Evolutionary conservation across 2,888 invertebrate genomes (phyloP), one percentile per base, ranked within the genome.

Genomic region (Cephus runcator): DNA sequence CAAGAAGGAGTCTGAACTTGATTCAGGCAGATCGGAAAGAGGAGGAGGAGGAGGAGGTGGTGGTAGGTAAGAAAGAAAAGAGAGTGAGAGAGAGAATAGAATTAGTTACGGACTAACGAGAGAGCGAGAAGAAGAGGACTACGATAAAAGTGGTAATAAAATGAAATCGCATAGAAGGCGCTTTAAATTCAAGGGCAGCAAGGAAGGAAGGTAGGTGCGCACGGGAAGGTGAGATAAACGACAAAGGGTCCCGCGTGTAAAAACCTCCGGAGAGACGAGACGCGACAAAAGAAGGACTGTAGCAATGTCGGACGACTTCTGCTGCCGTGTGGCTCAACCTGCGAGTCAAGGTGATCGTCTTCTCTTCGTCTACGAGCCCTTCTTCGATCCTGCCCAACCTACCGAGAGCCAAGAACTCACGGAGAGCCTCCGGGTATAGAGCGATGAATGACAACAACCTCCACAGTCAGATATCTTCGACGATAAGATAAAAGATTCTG

Each of bases 141-240:
- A 80, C 76, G 78, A 76, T 79, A 77, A 75, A 81, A 79, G 81
- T 69, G 71, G 71, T 81, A 86, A 83, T 80, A 85, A 85, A 85
- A 85, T 83, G 80, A 84, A 85, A 86, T 82, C 80, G 83, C 83
- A 84, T 83, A 82, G 80, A 80, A 78, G 81, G 79, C 80, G 81
- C 79, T 85, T 83, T 79, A 84, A 83, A 84, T 86, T 87, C 87
- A 87, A 87, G 88, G 88, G 86, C 87, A 87, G 80, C 86, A 78
- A 85, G 86, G 85, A 85, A 85, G 85, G 83, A 84, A 83, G 83
- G 81, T 81, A 80, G 77, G 78, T 80, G 76, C 75, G 81, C 78
- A 75, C 78, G 69, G 77, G 77, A 81, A 81, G 77, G 80, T 79
- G 80, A 78, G 77, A 80, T 80, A 81, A 80, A 79, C 83, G 83